Base-by-base conservation (phyloP, 2,113 vertebrate species). In the Paraplagusia blochii region DNA sequence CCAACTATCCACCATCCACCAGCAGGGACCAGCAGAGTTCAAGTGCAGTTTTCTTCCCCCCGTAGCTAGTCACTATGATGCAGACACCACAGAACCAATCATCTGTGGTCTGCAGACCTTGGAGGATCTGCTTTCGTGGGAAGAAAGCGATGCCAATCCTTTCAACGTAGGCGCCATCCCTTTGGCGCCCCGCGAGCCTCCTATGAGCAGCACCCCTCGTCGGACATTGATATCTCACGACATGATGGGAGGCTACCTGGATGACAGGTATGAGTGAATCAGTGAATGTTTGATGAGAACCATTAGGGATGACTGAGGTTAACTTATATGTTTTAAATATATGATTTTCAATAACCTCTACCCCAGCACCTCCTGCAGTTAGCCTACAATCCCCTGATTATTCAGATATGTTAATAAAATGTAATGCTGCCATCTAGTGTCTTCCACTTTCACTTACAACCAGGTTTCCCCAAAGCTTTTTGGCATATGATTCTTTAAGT, bases 161-260 rank as follows among this genome's bases (percentile, higher is more conserved):
- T 97, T 98, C 44, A 95, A 94, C 0, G 57, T 93, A 51, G 91
- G 93, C 0, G 67, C 66, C 0, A 85, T 88, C 42, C 90, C 91
- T 0, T 58, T 92, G 44, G 89, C 79, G 0, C 8, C 66, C 12
- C 90, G 95, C 22, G 88, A 91, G 67, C 96, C 95, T 6, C 76
- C 86, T 0, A 80, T 97, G 15, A 59, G 7, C n/a, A 80, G 77
- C 38, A 35, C 5, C 17, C 80, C 67, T 17, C 88, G 83, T 9
- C 88, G 92, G 55, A 99, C 96, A 0, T 69, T 99, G 69, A 83
- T 99, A 68, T 98, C 94, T 72, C 97, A 99, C 0, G 97, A 99
- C 80, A 96, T 99, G 95, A 93, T 91, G 74, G 95, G 95, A 0
- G 96, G 97, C 1, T 99, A 98, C 83, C 74, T 95, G 53, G 93